phyloP scores from a whole-genome alignment of 2,113 vertebrate species.

The Pseudolaguvia tuberculata region DNA sequence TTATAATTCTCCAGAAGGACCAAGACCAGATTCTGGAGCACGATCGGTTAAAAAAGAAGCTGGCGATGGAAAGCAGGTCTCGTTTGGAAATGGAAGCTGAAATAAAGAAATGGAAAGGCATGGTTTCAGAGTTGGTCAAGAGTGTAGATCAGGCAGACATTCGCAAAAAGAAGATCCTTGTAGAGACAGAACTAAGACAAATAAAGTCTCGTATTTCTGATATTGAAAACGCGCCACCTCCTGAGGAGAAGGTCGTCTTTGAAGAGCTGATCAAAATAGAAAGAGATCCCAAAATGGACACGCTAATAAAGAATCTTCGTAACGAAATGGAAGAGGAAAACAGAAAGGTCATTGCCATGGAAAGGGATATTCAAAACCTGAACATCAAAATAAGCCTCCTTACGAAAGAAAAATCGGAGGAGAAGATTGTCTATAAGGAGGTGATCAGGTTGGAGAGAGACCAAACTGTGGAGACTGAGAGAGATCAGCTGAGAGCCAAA shows the following conservation, averaged over 20 bases:
- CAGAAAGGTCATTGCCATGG: slow-evolving; percentile 66
- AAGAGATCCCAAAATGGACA: slow-evolving; percentile 81
- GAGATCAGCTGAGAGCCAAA: slow-evolving; percentile 74
- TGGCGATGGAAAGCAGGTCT: slow-evolving; percentile 78
- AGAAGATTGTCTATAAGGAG: slow-evolving; percentile 91
- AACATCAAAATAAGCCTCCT: slow-evolving; percentile 76
- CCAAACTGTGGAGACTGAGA: slow-evolving; percentile 76
- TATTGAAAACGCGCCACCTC: slow-evolving; percentile 72
- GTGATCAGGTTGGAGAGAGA: slow-evolving; percentile 93
- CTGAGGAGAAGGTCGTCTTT: slow-evolving; percentile 87
- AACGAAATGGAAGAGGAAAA: slow-evolving; percentile 73
- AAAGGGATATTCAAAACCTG: slow-evolving; percentile 79
- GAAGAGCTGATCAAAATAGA: slow-evolving; percentile 93
- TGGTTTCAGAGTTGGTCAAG: slow-evolving; percentile 76
- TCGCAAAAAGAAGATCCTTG: slow-evolving; percentile 77
- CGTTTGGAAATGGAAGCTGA: slow-evolving; percentile 80
- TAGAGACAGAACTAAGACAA: slow-evolving; percentile 81
- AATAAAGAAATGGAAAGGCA: slow-evolving; percentile 72
- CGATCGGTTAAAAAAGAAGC: slow-evolving; percentile 69
- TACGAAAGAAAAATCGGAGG: slow-evolving; percentile 80
- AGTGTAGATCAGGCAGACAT: slow-evolving; percentile 78
- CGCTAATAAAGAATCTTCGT: slow-evolving; percentile 69
- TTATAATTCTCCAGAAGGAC: slow-evolving; percentile 82
- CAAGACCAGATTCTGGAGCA: slow-evolving; percentile 80
- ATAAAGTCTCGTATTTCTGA: slow-evolving; percentile 80